Percentiles rank a stretch among this genome's conserved stretches.
Evolutionary conservation across 1,140 invertebrate genomes (phyloP).

Genomic region (Physella acuta): DNA sequence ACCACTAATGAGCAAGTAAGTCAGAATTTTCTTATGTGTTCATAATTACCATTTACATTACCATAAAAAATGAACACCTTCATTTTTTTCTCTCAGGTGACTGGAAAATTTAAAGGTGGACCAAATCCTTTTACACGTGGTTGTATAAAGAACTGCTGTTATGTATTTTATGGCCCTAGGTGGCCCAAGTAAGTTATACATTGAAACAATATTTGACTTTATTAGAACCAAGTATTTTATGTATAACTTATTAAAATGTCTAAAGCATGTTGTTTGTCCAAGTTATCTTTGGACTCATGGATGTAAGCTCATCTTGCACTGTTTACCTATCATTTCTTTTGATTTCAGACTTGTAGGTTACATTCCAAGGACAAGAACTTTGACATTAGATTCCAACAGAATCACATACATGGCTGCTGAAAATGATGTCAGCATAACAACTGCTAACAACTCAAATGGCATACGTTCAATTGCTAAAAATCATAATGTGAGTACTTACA

Average conservation of each 20-base stretch:
- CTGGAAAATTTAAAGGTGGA: slow-evolving; percentile 95
- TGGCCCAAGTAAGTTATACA: slow-evolving; percentile 82
- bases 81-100: slow-evolving; percentile 67
- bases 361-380: slow-evolving; percentile 59
- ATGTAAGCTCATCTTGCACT: not conserved
- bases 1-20: slow-evolving; percentile 97
- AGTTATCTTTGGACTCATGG: not conserved
- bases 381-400: slow-evolving; percentile 54
- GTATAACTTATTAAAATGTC: too few relatives aligned
- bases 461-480: slow-evolving; percentile 8
- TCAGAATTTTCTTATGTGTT: not conserved
- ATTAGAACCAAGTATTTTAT: too few relatives aligned
- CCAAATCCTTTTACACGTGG: slow-evolving; percentile 95
- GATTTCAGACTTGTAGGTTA: slow-evolving; percentile 56
- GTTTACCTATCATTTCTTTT: slow-evolving; percentile 9
- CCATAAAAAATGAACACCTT: too few relatives aligned
- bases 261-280: too few relatives aligned
- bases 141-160: slow-evolving; percentile 91
- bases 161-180: slow-evolving; percentile 91
- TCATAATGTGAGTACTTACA: slow-evolving; percentile 25
- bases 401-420: slow-evolving; percentile 60
- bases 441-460: slow-evolving; percentile 73
- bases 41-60: too few relatives aligned
- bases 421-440: slow-evolving; percentile 92
- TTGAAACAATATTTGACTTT: too few relatives aligned